Conservation (phyloP, 2,797 vertebrate genomes). For the Eutrigla gurnardus region DNA sequence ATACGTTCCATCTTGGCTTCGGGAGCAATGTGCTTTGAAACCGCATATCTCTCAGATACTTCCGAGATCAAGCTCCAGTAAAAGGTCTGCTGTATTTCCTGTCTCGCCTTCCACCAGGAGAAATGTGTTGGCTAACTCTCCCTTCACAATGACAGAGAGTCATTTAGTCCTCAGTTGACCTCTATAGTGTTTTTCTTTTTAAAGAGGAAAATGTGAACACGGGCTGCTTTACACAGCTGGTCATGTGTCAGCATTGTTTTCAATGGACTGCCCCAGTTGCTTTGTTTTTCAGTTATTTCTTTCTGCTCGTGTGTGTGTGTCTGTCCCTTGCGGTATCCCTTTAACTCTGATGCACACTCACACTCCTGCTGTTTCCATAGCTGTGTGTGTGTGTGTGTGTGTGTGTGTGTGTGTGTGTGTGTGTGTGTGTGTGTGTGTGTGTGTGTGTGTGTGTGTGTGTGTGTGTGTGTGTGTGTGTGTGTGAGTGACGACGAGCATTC, state of each 20-base stretch:
- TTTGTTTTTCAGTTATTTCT: slow-evolving; percentile 60
- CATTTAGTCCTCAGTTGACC: slow-evolving; percentile 59
- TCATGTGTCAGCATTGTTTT: slow-evolving; percentile 70
- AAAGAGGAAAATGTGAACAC: slow-evolving; percentile 37
- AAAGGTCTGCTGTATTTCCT: slow-evolving; percentile 52
- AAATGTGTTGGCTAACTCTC: slow-evolving; percentile 33
- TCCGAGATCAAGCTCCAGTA: slow-evolving; percentile 53
- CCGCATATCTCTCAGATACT: slow-evolving; percentile 52
- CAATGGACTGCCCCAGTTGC: slow-evolving; percentile 34
- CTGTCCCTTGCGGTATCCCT: slow-evolving; percentile 44
- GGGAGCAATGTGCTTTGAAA: slow-evolving; percentile 54
- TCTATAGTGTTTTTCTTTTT: slow-evolving; percentile 36
- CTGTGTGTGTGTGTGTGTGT: slow-evolving; percentile 59
- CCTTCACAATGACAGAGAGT: slow-evolving; percentile 31
- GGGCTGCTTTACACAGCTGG: slow-evolving; percentile 37
- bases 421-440: slow-evolving; percentile 50
- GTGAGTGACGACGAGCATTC: slow-evolving; percentile 74
- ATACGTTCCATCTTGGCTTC: slow-evolving; percentile 49
- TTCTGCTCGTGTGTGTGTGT: slow-evolving; percentile 10
- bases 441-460: slow-evolving; percentile 68
- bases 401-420: not conserved
- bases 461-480: slow-evolving; percentile 61
- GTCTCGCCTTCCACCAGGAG: slow-evolving; percentile 29
- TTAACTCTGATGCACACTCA: slow-evolving; percentile 50
- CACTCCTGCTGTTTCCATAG: slow-evolving; percentile 75